Conservation (phyloP, 2,888 invertebrate species). For the Drosophila aldrichi region DNA sequence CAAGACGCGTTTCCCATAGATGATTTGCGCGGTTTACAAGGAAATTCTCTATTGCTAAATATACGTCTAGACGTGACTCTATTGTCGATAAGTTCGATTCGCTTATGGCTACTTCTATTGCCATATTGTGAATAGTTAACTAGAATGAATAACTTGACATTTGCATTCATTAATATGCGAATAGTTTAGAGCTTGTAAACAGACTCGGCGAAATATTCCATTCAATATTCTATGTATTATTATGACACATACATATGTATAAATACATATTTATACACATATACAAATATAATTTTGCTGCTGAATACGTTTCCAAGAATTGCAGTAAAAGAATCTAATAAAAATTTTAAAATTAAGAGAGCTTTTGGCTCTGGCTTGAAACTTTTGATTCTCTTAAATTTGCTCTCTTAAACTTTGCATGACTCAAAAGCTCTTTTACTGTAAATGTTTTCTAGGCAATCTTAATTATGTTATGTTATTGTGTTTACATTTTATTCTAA, state of each 20-base stretch:
- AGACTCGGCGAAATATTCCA: background rate
- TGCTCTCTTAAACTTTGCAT: background rate
- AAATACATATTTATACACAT: background rate
- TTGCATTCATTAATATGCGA: constrained; percentile 13
- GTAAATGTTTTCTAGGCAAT: too few relatives aligned
- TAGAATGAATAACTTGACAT: constrained; percentile 13
- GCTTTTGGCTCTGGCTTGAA: background rate
- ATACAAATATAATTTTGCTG: background rate
- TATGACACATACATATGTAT: background rate
- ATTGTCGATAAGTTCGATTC: constrained; percentile 29
- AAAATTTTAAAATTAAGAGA: background rate
- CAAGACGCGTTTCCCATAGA: constrained; percentile 48
- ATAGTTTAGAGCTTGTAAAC: background rate
- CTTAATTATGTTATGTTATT: too few relatives aligned
- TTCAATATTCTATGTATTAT: background rate
- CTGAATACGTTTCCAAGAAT: background rate
- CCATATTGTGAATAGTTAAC: constrained; percentile 49
- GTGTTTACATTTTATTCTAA: too few relatives aligned
- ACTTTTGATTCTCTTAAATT: background rate
- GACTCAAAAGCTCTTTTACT: background rate
- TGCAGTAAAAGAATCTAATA: background rate
- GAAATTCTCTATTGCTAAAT: constrained; percentile 32
- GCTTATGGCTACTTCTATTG: constrained; percentile 30
- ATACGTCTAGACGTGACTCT: constrained; percentile 32
- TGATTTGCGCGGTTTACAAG: constrained; percentile 15